Evolutionary conservation across 2,113 vertebrate species (phyloP), one percentile per base, ranked within the genome.

Genomic region (Recurvirostra avosetta): DNA sequence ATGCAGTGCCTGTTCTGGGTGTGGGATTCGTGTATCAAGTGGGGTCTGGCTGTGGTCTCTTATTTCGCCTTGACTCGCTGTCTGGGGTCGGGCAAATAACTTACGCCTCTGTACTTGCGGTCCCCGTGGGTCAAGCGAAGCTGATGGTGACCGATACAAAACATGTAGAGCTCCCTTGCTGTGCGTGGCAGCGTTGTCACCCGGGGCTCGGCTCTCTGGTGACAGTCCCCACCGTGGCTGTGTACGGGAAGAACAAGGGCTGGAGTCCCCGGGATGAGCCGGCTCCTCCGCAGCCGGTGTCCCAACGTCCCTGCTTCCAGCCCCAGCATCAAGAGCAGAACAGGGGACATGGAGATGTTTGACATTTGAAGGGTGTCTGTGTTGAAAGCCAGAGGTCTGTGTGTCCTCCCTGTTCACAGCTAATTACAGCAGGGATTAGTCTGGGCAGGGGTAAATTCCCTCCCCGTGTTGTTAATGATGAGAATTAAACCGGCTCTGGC

Each of bases 101-200:
- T 84, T 19, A 12, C 6, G 6, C 6, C 5, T 74, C 40, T 77
- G 16, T 80, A 30, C 32, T 6, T 29, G 14, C 7, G 87, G 56
- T 34, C 36, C 19, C 30, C 0, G 0, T 17, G 50, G 25, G 16
- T 68, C 20, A 56, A 43, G 3, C 1, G 2, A 63, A 75, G 79
- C 79, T 62, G 43, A 20, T 38, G 41, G 47, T 36, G 26, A 45
- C 30, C 0, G 0, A 29, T 20, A 32, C 11, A 38, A 34, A 90
- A 58, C 36, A 34, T 55, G 11, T 2, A 1, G 49, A 68, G 14
- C n/a, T 68, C 38, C 29, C 13, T 73, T 52, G 22, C 27, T 45
- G 20, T 55, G 49, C 1, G 0, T 47, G 53, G 30, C 77, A 63
- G 41, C 4, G 0, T 41, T 3, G 0, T 63, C 6, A 0, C 30